Evolutionary conservation across 2,113 vertebrate genomes (phyloP), one percentile per base, ranked within the genome.

Genomic region (Gambusia holbrooki): DNA sequence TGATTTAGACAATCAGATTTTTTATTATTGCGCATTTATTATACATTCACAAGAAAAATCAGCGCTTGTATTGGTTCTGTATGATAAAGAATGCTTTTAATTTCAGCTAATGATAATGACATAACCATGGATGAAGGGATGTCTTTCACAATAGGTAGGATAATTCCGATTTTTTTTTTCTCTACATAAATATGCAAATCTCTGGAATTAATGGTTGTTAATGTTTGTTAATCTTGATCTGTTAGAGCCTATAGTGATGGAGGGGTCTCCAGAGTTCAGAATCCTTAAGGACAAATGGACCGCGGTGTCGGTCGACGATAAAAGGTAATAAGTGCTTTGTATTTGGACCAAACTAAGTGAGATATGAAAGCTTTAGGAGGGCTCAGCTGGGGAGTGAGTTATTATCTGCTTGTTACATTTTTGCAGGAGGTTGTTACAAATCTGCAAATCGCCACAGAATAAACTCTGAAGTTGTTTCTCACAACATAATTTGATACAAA

Each of bases 281-380:
- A 96, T 97, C 85, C 89, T 99, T 66, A 91, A 94, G 62, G 97
- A 99, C 79, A 96, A 96, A 14, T 99, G 98, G 98, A 99, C 97
- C 0, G 96, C 94, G 1, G 90, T 98, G 79, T 97, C 97, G 37
- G 73, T 89, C 74, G 97, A 98, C 85, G 92, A 97, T 84, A 96
- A 95, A 94, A 97, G 97, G 97, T 98, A 75, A 0, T 51, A 62
- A 5, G 3, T 45, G n/a, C 28, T 25, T 12, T 25, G 14, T 3
- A 15, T 1, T 10, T 28, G 45, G 45, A 48, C 45, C 17, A 5
- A 1, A 19, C 45, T 19, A 0, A 48, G 17, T 48, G 5, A 48
- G 14, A 22, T 48, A 48, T 48, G 45, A 7, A 19, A 19, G 1
- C 19, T 48, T 48, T 48, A 48, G 17, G 45, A 48, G 5, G 5